Base-by-base conservation (phyloP, 1,140 invertebrate genomes). In the Sinonovacula constricta region DNA sequence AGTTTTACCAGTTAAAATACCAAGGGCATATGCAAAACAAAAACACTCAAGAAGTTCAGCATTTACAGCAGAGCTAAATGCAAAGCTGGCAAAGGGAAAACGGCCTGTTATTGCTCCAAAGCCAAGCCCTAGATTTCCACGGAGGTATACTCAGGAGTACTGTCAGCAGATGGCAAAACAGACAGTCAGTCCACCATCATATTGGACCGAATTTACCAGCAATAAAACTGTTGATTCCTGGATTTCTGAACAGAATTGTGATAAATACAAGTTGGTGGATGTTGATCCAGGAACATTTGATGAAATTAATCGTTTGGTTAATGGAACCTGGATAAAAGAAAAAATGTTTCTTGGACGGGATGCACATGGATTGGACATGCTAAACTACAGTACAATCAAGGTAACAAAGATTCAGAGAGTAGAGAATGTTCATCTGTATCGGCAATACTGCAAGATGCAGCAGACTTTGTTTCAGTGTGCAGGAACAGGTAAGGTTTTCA, bases 321-420 rank as follows among this genome's bases (percentile, higher is more conserved):
- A 45, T 5, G 63, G 59, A 3, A 81, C 82, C 15, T 81, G 82
- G 82, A 59, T 80, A 49, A n/a, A 65, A 45, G 59, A 49, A 7
- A 74, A 74, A 53, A n/a, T 81, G 2, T 77, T 77, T 54, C 80
- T 82, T 56, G 83, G 83, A 18, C 68, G 78, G 3, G 83, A 84
- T 70, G 83, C 83, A 22, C 3, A n/a, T 22, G 78, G 78, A 0
- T 49, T 84, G 12, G 31, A 22, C 49, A 67, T 59, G 3, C 30
- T 77, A 5, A 26, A 34, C 22, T 79, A 76, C 57, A 75, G 28
- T 28, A 30, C 12, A 22, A 31, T 84, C 14, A 75, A 71, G n/a
- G 75, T 84, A 14, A 80, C 53, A 7, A 81, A 82, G 31, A 51
- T 84, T 54, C 54, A 84, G 31, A 72, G 83, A 49, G 39, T 84